Percentiles rank a stretch among this genome's conserved stretches.
Conservation (phyloP, 2,888 invertebrate species). For the Tubulanus polymorphus region DNA sequence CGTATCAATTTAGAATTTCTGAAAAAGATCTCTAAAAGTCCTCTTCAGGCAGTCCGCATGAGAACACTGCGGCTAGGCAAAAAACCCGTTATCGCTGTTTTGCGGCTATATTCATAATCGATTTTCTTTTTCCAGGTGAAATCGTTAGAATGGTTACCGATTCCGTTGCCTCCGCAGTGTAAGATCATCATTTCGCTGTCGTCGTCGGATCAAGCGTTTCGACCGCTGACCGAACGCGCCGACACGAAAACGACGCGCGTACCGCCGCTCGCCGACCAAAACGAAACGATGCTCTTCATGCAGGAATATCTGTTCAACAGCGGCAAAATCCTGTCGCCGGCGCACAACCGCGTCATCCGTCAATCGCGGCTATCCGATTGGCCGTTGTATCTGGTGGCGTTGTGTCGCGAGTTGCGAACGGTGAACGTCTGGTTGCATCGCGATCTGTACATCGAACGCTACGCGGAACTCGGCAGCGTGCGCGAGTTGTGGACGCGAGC, state of each 20-base stretch:
- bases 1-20: too few relatives aligned
- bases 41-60: too few relatives aligned
- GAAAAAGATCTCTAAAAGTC: too few relatives aligned
- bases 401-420: constrained; percentile 34
- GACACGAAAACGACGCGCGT: constrained; percentile 28
- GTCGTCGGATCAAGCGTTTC: constrained; percentile 37
- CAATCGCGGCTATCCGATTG: constrained; percentile 27
- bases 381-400: constrained; percentile 35
- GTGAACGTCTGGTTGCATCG: constrained; percentile 30
- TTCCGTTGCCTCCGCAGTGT: constrained; percentile 39
- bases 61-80: too few relatives aligned
- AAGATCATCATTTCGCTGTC: constrained; percentile 38
- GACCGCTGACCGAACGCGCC: constrained; percentile 26
- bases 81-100: too few relatives aligned
- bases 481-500: constrained; percentile 37
- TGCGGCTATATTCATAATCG: too few relatives aligned
- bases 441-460: constrained; percentile 30
- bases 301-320: constrained; percentile 28
- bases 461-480: constrained; percentile 30
- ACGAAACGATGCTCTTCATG: constrained; percentile 23
- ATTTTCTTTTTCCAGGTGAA: constrained; percentile 37
- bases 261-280: constrained; percentile 23
- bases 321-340: constrained; percentile 24
- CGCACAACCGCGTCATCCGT: constrained; percentile 25
- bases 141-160: constrained; percentile 41